Evolutionary conservation across 2,113 vertebrate species (phyloP).

Genomic region (Pelusios castaneus): DNA sequence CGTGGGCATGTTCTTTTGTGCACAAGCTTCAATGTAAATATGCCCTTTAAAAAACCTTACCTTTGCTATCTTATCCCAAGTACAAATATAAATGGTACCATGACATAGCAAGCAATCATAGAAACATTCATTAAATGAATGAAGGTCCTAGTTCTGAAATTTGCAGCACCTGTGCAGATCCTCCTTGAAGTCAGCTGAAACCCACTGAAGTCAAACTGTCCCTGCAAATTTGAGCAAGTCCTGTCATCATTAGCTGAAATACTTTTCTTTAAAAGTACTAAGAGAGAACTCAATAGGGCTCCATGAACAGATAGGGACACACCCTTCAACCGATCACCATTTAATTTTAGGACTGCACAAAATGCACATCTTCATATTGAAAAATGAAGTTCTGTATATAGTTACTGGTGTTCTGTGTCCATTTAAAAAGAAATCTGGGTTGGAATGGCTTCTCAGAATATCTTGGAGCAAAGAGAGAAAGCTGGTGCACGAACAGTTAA

Average conservation of each 20-base stretch:
- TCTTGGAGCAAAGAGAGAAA: not conserved
- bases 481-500: not conserved
- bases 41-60: not conserved
- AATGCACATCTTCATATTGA: not conserved
- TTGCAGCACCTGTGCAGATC: not conserved
- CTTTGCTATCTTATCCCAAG: fast-evolving
- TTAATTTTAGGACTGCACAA: not conserved
- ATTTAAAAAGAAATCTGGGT: not conserved
- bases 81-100: not conserved
- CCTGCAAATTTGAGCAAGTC: not conserved
- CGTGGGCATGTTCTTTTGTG: not conserved
- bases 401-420: not conserved
- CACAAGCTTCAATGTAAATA: not conserved
- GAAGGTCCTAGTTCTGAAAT: not conserved
- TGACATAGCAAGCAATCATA: not conserved
- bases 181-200: not conserved
- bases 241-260: not conserved
- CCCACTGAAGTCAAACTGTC: not conserved
- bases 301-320: not conserved
- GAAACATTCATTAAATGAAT: not conserved
- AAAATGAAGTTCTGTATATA: not conserved
- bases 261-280: not conserved
- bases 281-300: conserved; percentile 12
- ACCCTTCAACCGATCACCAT: not conserved
- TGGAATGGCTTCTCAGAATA: not conserved